Base-by-base conservation (phyloP, 1,140 invertebrate genomes). In the Probaryconus sp. region DNA sequence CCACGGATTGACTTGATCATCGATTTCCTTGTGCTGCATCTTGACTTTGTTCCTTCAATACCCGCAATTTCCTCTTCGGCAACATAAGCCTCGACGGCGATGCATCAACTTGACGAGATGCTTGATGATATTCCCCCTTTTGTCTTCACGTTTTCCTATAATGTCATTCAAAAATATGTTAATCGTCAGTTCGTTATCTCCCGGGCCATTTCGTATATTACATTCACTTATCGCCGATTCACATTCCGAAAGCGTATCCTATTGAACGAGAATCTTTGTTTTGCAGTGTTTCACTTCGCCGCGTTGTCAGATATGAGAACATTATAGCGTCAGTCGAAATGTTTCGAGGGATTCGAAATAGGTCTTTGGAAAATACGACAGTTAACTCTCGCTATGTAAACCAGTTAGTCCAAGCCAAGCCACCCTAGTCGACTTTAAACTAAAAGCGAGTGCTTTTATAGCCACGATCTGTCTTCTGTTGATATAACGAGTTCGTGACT, bases 401-500 rank as follows among this genome's bases (percentile, higher is more conserved):
- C 83, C 76, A 83, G 83, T 85, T 83, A 82, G 73, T 68, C 61
- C 63, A 58, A 40, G 64, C 61, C 63, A 58, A 40, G 64, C 69
- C 73, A 79, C 82, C 82, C 83, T 37, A 69, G 60, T 28, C 80
- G 70, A 76, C 72, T 77, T 81, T 78, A 76, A 78, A 84, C 71
- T 51, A 79, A 79, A 84, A 82, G 78, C 77, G 74, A 80, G 82
- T 80, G 79, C 79, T 83, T 87, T 85, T 85, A 86, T 86, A 79
- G 83, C 80, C 65, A 56, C 85, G 81, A 87, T 87, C 77, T 76
- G 83, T 87, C 83, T 87, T 81, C 75, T 70, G 76, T 76, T 78
- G 79, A 68, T 80, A 83, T 85, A 87, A 87, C 83, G 85, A 87
- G 86, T 87, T 87, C 86, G 86, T 87, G 86, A 87, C 86, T 85